These are phyloP conservation scores for Malurus cyaneus DNA, from an alignment of 2,113 vertebrate species.

Conservation along the genomic window DNA sequence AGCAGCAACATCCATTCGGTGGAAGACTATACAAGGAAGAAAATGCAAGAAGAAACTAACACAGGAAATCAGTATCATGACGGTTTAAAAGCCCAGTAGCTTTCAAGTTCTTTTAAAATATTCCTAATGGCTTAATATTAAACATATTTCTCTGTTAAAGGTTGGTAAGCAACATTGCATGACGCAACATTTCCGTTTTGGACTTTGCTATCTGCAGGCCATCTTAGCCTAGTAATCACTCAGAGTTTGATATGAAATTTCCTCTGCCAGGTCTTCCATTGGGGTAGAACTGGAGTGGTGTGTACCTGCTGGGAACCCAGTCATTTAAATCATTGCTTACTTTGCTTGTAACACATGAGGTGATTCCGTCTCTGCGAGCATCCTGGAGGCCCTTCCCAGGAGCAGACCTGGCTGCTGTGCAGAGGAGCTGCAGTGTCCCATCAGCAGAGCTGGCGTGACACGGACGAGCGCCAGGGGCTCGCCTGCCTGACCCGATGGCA, in stretches of 20 bases:
- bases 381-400: neutral
- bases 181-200: neutral
- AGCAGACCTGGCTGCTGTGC: neutral
- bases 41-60: neutral
- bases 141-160: neutral
- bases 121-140: neutral
- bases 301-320: neutral
- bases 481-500: neutral
- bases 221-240: neutral
- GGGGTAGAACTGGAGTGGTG: neutral
- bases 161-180: neutral
- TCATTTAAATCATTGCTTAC: neutral
- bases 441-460: neutral
- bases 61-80: neutral
- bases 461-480: fast-evolving
- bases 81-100: neutral
- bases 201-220: neutral
- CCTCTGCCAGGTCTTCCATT: neutral
- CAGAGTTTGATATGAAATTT: neutral
- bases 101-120: neutral
- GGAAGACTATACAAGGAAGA: neutral
- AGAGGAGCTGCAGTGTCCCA: neutral
- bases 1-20: neutral
- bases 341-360: neutral
- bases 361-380: neutral